phyloP scores from a whole-genome alignment of 2,888 invertebrate species.

The Lochmaea capreae region DNA sequence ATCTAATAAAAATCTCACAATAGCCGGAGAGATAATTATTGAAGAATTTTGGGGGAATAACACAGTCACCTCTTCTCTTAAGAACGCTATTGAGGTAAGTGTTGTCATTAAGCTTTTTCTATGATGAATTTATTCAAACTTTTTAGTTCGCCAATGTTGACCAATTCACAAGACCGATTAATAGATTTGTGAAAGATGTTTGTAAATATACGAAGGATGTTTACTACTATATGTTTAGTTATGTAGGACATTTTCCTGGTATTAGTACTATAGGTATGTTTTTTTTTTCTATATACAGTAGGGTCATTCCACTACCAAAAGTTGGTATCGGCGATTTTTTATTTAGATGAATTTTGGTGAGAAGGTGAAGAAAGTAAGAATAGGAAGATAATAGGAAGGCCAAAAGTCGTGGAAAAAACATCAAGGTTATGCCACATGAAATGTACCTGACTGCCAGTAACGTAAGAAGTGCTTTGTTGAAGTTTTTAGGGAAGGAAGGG shows the following conservation, averaged over 20 bases:
- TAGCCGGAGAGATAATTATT: background rate
- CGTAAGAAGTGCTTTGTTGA: too few species aligned
- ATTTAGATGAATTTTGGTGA: background rate
- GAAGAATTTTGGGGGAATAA: background rate
- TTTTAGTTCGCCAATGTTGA: slow-evolving; percentile 66
- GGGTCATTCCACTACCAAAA: too few species aligned
- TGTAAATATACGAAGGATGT: slow-evolving; percentile 59
- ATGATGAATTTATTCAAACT: slow-evolving; percentile 4
- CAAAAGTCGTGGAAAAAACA: too few species aligned
- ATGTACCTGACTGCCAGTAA: too few species aligned
- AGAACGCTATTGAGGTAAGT: background rate
- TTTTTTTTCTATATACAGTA: background rate
- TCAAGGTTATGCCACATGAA: too few species aligned
- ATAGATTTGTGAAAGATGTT: slow-evolving; percentile 62
- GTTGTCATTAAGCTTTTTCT: background rate
- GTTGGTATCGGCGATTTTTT: too few species aligned
- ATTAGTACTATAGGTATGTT: background rate
- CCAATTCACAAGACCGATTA: slow-evolving; percentile 62
- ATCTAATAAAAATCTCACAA: background rate
- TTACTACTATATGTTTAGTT: slow-evolving; percentile 52
- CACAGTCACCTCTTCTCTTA: background rate
- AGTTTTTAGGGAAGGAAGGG: too few species aligned
- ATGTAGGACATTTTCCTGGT: slow-evolving; percentile 44
- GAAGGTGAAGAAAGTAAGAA: too few species aligned
- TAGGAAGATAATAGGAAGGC: too few species aligned